phyloP scores from a whole-genome alignment of 2,888 invertebrate genomes.

The Ennomos fuscantarius region DNA sequence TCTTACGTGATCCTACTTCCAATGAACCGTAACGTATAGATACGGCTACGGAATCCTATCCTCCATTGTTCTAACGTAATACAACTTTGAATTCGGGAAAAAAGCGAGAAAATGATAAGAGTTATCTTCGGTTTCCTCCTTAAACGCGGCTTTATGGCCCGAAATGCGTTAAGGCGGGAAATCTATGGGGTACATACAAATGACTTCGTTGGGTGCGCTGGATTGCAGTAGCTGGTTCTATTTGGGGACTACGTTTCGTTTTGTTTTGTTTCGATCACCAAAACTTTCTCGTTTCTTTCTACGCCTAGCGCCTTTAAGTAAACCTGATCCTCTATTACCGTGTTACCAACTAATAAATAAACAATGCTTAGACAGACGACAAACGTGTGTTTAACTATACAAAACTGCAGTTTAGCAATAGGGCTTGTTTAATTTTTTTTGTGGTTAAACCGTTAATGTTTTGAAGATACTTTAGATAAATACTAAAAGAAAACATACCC shows the following conservation, averaged over 20 bases:
- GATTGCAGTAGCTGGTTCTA: slow-evolving; percentile 16
- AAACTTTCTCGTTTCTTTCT: no score
- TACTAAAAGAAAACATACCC: no score
- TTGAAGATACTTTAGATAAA: no score
- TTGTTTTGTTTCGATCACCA: background rate
- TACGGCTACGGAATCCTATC: slow-evolving; percentile 19
- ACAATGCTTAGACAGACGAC: no score
- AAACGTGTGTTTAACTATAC: no score
- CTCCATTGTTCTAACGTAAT: slow-evolving; percentile 25
- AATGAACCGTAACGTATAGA: slow-evolving; percentile 25
- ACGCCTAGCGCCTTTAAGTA: no score
- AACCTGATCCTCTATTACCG: no score
- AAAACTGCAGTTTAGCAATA: no score
- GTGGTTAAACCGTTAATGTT: no score
- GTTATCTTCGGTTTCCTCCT: slow-evolving; percentile 29
- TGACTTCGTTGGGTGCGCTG: slow-evolving; percentile 13
- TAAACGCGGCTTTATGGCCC: slow-evolving; percentile 37
- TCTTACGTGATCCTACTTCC: slow-evolving; percentile 24
- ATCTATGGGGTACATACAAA: slow-evolving; percentile 38
- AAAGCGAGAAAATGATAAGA: slow-evolving; percentile 37
- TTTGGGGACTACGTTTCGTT: background rate
- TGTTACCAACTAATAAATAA: no score
- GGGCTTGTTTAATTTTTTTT: no score
- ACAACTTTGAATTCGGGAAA: slow-evolving; percentile 40
- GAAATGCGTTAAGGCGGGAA: slow-evolving; percentile 32